Base-by-base conservation (phyloP, 2,797 vertebrate species). In the Paramormyrops hopkinsi region DNA sequence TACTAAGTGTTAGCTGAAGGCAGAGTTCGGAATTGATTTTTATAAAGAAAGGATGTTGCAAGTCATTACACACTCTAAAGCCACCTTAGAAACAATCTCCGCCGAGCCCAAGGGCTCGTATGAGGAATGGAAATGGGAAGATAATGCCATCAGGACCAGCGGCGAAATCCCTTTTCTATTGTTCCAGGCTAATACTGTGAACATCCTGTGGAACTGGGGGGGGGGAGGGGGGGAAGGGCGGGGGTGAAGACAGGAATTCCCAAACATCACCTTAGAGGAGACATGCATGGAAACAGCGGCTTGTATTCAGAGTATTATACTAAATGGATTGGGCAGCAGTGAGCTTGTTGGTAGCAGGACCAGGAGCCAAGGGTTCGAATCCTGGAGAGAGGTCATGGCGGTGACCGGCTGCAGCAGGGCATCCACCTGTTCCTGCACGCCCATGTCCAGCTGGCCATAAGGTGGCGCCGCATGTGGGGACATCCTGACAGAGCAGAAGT, bases 21-120 rank as follows among this genome's bases (percentile, higher is more conserved):
- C 92, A 90, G 87, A 93, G 93, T 92, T 92, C 91, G 86, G 76
- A 93, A 93, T 92, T 91, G 90, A 93, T 93, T 93, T 93, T 91
- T 92, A 92, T 91, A 93, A 92, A 89, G 88, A 91, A 90, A 91
- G 91, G 87, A 92, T 92, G 90, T 92, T 91, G 89, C 90, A 91
- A 93, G 92, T 93, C 93, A 93, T 93, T 94, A 94, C 91, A 92
- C 90, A 91, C 90, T 92, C 90, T 90, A 93, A 94, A 93, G 92
- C 92, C 92, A 94, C 91, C 91, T 92, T 92, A 89, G 90, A 93
- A 94, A 93, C 93, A 92, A 93, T 93, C 92, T 93, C 90, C 91
- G 91, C 89, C 76, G 88, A 92, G 92, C 93, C 91, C 50, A 76
- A 88, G 92, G 94, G 93, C 91, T 88, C 88, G 90, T 37, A 87